These are phyloP conservation scores for Prosopocoilus inquinatus DNA, from an alignment of 2,888 invertebrate genomes.

Conservation along the genomic window DNA sequence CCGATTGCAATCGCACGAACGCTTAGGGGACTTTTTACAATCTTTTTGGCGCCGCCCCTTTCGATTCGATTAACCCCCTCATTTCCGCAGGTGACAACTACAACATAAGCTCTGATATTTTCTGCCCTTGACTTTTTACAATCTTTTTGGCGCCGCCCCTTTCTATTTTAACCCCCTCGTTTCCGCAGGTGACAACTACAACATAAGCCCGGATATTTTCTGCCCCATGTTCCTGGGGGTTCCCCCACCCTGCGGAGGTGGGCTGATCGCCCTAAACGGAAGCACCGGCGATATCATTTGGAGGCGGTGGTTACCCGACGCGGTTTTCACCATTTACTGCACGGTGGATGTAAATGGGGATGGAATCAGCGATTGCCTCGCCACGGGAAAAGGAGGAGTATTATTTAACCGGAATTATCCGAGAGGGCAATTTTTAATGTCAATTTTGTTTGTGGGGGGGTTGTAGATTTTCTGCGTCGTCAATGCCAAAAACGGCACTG, in stretches of 20 bases:
- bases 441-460: constrained; percentile 9
- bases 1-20: too few relatives aligned
- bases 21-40: too few relatives aligned
- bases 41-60: too few relatives aligned
- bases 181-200: constrained; percentile 53
- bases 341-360: constrained; percentile 68
- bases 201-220: constrained; percentile 57
- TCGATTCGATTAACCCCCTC: neutral
- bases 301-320: constrained; percentile 70
- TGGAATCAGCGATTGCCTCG: constrained; percentile 68
- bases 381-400: constrained; percentile 72
- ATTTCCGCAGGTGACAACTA: constrained; percentile 57
- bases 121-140: too few relatives aligned
- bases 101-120: constrained; percentile 57
- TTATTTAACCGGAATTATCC: too few relatives aligned
- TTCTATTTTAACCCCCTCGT: neutral
- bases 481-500: constrained; percentile 63
- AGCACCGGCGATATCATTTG: constrained; percentile 68
- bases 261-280: constrained; percentile 74
- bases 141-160: too few relatives aligned
- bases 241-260: constrained; percentile 68
- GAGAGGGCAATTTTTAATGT: neutral
- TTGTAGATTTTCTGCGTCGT: constrained; percentile 62
- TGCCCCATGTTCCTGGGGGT: constrained; percentile 68
- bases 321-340: constrained; percentile 73